Conservation (phyloP, 1,140 invertebrate genomes). For the Calosoma granatense region DNA sequence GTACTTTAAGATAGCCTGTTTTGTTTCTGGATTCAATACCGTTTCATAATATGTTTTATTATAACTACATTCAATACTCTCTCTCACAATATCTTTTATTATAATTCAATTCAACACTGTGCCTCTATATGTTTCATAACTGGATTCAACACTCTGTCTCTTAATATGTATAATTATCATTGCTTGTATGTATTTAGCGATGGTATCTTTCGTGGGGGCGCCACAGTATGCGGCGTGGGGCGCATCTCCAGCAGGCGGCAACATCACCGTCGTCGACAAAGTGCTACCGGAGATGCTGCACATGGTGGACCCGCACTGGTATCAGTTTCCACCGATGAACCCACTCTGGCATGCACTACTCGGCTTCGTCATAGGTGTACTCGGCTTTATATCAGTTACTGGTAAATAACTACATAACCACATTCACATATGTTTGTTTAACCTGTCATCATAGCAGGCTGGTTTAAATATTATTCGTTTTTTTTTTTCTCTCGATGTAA, state of each 20-base stretch:
- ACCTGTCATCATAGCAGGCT: too few relatives aligned
- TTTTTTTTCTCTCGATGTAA: too few relatives aligned
- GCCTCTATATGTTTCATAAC: too few relatives aligned
- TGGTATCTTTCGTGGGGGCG: not conserved
- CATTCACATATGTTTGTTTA: too few relatives aligned
- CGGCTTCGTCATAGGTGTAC: constrained; percentile 60
- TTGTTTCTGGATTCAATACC: too few relatives aligned
- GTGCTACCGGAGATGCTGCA: constrained; percentile 62
- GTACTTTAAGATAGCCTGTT: too few relatives aligned
- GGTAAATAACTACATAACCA: constrained; percentile 59
- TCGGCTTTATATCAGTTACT: constrained; percentile 57
- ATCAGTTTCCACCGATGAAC: constrained; percentile 65
- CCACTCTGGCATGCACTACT: constrained; percentile 69
- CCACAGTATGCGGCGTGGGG: not conserved
- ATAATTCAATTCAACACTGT: too few relatives aligned
- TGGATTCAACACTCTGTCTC: too few relatives aligned
- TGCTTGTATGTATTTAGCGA: not conserved
- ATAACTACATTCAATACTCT: too few relatives aligned
- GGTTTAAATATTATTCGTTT: too few relatives aligned
- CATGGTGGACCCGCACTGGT: constrained; percentile 61
- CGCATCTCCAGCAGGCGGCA: constrained; percentile 31
- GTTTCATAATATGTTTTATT: too few relatives aligned
- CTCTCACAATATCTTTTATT: too few relatives aligned
- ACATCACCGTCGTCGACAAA: constrained; percentile 63
- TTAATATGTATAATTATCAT: not conserved